Conservation (phyloP, 2,797 vertebrate genomes). For the Heliangelus exortis region DNA sequence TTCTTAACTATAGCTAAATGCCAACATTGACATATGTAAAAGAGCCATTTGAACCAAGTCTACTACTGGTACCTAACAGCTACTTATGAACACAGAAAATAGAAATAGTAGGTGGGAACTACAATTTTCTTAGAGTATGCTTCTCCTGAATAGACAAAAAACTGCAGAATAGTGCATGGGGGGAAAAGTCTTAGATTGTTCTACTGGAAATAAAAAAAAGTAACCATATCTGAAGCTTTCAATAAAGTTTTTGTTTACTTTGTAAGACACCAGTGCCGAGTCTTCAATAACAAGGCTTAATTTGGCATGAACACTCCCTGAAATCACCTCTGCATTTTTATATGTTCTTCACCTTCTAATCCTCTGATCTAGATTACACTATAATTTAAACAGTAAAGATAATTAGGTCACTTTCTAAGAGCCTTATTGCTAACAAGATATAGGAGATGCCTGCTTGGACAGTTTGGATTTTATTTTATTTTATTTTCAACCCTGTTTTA, state of each 20-base stretch:
- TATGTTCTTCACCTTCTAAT: neutral
- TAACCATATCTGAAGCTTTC: neutral
- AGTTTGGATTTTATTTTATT: neutral
- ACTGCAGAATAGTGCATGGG: fast-evolving
- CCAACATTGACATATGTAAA: neutral
- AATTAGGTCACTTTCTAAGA: constrained; percentile 30
- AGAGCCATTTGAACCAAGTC: neutral
- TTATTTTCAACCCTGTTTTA: neutral
- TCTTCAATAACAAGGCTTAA: neutral
- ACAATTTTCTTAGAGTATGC: neutral
- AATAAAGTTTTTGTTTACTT: neutral
- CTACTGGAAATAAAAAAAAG: neutral
- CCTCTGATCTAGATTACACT: neutral
- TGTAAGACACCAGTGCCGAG: neutral
- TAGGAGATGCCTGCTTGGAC: neutral
- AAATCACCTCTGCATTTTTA: neutral
- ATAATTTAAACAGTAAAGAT: neutral
- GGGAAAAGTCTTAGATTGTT: too few species aligned
- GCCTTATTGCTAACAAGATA: neutral
- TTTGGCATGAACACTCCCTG: neutral
- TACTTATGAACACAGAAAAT: neutral
- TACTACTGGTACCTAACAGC: neutral
- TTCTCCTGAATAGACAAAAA: neutral
- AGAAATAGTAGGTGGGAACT: neutral
- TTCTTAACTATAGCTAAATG: neutral